Evolutionary conservation across 64 coral and sea anemone species (phyloP), one percentile per base, ranked within the genome.

Genomic region (Acropora yongei): DNA sequence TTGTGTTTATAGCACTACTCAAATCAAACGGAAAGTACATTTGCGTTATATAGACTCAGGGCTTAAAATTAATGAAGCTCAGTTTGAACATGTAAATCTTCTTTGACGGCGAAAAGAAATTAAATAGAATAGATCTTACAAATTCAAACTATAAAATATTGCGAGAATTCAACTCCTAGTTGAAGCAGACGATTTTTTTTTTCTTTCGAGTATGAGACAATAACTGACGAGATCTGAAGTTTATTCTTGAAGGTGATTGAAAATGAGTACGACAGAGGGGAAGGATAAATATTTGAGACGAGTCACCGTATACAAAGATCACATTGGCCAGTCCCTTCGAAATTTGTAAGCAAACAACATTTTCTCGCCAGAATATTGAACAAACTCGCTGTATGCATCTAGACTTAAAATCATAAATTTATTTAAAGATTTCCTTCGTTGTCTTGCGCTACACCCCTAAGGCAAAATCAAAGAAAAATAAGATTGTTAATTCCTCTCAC

Each of bases 21-120:
- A 71, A 85, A 41, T 85, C 82, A 85, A 85, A 49, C 61, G 82
- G 50, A 78, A 85, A 85, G 63, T 71, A 72, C 2, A 85, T 85
- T 71, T 85, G 41, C 82, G 44, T 85, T 85, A 85, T 72, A 49
- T 85, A 47, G 61, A 71, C 82, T 72, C 66, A 1, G 17, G 14
- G 17, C 46, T 85, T 66, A 85, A 68, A 2, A 85, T 17, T 72
- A 71, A 85, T 85, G 40, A 68, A 71, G 43, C 17, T 71, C 65
- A 18, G 39, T 47, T 68, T 85, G 17, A 20, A 48, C 43, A 71
- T 78, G 44, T 17, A 48, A 78, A 78, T 78, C 43, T 78, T 48
- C 44, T 14, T 18, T 49, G 43, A 49, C 44, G 75, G 3, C 10
- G 44, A 78, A 6, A 17, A 44, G 68, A 68, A 44, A 61, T 11